Base-by-base conservation (phyloP, 2,888 invertebrate species). In the Allacma fusca region DNA sequence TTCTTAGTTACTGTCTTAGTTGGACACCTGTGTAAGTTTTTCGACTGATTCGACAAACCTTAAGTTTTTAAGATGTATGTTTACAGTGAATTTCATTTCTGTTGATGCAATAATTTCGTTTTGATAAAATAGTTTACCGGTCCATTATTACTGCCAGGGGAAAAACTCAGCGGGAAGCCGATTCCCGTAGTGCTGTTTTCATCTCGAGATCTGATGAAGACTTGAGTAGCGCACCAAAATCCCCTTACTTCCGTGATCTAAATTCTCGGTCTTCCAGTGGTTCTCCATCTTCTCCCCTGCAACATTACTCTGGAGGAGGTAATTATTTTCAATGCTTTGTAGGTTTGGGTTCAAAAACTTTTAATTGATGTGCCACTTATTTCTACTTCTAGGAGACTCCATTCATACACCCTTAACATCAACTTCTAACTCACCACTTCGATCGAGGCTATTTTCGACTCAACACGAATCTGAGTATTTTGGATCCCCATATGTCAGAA, bases 41-140 rank as follows among this genome's bases (percentile, higher is more conserved):
- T n/a, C n/a, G n/a, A n/a, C n/a, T n/a, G n/a, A n/a, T n/a, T n/a
- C n/a, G n/a, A n/a, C n/a, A n/a, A n/a, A n/a, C n/a, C n/a, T n/a
- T n/a, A n/a, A n/a, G n/a, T n/a, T n/a, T n/a, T n/a, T n/a, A n/a
- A n/a, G n/a, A n/a, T n/a, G n/a, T n/a, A n/a, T n/a, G n/a, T n/a
- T n/a, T n/a, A n/a, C n/a, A n/a, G n/a, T n/a, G n/a, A n/a, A n/a
- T n/a, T n/a, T n/a, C n/a, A n/a, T n/a, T n/a, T n/a, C n/a, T n/a
- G n/a, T n/a, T n/a, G n/a, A 28, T 28, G 16, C 19, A 26, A 28
- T 73, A 13, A 21, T 1, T 74, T 50, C 44, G n/a, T n/a, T n/a
- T n/a, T n/a, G n/a, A n/a, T n/a, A n/a, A n/a, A n/a, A n/a, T n/a
- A 74, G 74, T 74, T 9, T 74, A 74, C 65, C 62, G 62, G 26